Evolutionary conservation across 2,113 vertebrate species (phyloP).

Genomic region (Anseranas semipalmata): DNA sequence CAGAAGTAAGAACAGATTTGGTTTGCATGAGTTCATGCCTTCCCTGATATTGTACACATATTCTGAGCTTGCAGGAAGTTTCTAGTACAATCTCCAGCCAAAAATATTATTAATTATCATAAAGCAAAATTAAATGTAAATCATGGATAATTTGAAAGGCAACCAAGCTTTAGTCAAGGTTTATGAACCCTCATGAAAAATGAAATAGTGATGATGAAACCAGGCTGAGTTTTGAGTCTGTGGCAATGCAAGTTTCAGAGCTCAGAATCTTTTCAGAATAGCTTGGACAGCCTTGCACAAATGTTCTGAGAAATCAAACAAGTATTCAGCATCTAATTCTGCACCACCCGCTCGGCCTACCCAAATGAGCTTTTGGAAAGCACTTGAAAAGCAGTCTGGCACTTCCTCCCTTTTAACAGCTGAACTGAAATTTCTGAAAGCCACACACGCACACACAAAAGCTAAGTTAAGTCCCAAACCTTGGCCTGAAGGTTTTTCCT

Average conservation of each 20-base stretch:
- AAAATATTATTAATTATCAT: background rate
- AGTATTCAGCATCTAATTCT: constrained; percentile 26
- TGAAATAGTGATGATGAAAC: background rate
- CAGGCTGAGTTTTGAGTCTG: background rate
- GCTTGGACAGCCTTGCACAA: constrained; percentile 24
- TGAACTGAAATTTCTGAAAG: constrained; percentile 47
- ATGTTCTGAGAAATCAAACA: constrained; percentile 54
- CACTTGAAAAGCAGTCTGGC: constrained; percentile 58
- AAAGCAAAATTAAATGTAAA: background rate
- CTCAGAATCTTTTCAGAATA: background rate
- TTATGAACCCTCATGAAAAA: background rate
- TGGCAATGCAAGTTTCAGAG: constrained; percentile 13
- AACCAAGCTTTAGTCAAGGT: background rate
- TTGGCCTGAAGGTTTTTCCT: background rate
- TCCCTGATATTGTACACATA: background rate
- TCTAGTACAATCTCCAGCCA: background rate
- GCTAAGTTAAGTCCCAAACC: background rate
- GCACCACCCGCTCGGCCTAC: background rate
- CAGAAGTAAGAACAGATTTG: background rate
- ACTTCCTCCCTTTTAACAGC: constrained; percentile 47
- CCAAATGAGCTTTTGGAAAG: constrained; percentile 61
- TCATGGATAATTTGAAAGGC: background rate
- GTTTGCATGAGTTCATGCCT: background rate
- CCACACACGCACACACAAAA: background rate
- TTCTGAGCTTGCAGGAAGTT: background rate